Conservation (phyloP, 2,113 vertebrate species). For the Setophaga kirtlandii region DNA sequence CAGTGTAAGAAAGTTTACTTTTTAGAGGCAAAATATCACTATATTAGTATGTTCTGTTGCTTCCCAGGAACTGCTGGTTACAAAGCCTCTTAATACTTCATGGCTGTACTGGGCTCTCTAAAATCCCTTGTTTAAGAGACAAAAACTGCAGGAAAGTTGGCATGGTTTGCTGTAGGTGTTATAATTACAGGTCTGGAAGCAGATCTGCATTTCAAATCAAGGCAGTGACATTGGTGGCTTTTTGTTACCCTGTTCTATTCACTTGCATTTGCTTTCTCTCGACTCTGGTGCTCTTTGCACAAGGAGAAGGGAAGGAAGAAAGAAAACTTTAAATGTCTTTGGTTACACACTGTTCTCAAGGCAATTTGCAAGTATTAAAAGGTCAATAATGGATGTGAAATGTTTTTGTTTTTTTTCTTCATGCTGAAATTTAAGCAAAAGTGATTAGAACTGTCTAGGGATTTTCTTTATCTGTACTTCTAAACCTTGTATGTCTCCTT, state of each 20-base stretch:
- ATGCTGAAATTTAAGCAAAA: conserved; percentile 23
- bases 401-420: background rate
- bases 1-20: background rate
- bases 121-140: background rate
- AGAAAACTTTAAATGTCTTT: background rate
- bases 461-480: conserved; percentile 24
- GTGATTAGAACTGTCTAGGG: background rate
- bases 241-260: background rate
- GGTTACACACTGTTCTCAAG: background rate
- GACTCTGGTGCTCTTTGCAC: background rate
- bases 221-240: background rate
- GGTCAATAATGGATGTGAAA: background rate
- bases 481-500: conserved; percentile 12
- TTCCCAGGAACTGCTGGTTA: background rate
- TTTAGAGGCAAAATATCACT: background rate
- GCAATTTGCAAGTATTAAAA: background rate
- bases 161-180: background rate
- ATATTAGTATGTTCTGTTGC: background rate
- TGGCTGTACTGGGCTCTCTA: background rate
- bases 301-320: background rate
- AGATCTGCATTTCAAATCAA: background rate
- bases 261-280: background rate
- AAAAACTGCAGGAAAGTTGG: background rate
- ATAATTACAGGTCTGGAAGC: background rate
- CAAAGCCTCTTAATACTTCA: background rate